Conservation (phyloP, 2,113 vertebrate genomes). For the Chloroceryle aenea region DNA sequence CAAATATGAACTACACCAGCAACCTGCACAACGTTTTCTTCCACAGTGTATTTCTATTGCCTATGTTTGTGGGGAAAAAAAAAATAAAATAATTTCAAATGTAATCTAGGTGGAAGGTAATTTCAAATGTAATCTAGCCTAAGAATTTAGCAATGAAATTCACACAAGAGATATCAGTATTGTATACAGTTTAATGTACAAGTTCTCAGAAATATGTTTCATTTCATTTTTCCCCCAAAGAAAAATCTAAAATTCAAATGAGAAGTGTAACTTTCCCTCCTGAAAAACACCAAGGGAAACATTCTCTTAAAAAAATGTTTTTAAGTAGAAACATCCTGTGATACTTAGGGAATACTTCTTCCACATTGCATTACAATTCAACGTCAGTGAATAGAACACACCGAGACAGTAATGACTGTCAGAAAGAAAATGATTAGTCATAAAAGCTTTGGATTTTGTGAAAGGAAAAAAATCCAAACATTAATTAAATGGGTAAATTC, state of each 20-base stretch:
- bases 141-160: neutral
- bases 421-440: neutral
- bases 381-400: neutral
- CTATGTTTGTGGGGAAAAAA: neutral
- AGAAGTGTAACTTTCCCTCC: neutral
- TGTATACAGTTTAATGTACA: neutral
- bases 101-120: rapidly evolving
- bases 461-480: neutral
- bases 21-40: neutral
- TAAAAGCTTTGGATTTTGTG: neutral
- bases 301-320: neutral
- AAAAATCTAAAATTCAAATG: neutral
- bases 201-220: neutral
- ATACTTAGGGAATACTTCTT: neutral
- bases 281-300: neutral
- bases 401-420: neutral
- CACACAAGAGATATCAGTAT: neutral
- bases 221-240: neutral
- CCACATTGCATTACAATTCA: neutral
- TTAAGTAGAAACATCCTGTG: neutral
- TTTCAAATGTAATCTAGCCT: neutral
- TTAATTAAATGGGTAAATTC: neutral
- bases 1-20: neutral
- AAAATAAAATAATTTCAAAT: no score
- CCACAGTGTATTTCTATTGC: neutral